phyloP scores from a whole-genome alignment of 2,797 vertebrate genomes.

The Muscicapa comitata region DNA sequence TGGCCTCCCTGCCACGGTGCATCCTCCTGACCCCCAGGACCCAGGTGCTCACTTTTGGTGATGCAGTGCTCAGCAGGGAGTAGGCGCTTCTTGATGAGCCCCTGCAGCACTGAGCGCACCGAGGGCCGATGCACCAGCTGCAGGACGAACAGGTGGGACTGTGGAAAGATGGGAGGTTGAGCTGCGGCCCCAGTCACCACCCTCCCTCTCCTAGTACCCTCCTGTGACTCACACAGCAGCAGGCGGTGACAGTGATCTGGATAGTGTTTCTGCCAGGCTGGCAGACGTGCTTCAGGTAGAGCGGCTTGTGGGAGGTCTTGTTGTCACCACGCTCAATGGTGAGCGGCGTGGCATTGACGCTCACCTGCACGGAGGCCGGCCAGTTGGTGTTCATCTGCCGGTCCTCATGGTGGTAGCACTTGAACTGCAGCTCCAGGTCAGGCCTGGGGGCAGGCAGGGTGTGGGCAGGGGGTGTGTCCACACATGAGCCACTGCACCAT shows the following conservation, averaged over 20 bases:
- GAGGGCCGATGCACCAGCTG: slow-evolving; percentile 91
- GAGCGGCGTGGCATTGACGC: slow-evolving; percentile 86
- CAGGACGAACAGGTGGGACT: slow-evolving; percentile 93
- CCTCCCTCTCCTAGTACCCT: too few relatives aligned
- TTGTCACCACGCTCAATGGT: slow-evolving; percentile 94
- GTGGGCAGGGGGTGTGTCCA: accelerated
- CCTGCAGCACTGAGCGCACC: slow-evolving; percentile 90
- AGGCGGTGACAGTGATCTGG: slow-evolving; percentile 95
- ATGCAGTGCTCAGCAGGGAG: slow-evolving; percentile 92
- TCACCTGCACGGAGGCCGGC: slow-evolving; percentile 94
- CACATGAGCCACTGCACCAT: accelerated
- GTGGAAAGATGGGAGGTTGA: neutral
- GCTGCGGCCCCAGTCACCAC: accelerated
- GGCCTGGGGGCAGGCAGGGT: slow-evolving; percentile 75
- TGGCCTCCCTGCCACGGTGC: neutral
- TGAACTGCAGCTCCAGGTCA: slow-evolving; percentile 94
- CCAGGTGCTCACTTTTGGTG: slow-evolving; percentile 84
- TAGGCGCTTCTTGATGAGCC: slow-evolving; percentile 92
- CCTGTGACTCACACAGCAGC: slow-evolving; percentile 87
- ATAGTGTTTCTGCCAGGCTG: slow-evolving; percentile 96
- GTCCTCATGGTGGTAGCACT: slow-evolving; percentile 97
- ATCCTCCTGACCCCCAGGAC: neutral
- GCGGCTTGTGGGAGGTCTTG: slow-evolving; percentile 95
- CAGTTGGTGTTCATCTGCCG: slow-evolving; percentile 97
- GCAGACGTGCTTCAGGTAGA: slow-evolving; percentile 94